Evolutionary conservation across 2,113 vertebrate genomes (phyloP), one percentile per base, ranked within the genome.

Genomic region (Myxocyprinus asiaticus): DNA sequence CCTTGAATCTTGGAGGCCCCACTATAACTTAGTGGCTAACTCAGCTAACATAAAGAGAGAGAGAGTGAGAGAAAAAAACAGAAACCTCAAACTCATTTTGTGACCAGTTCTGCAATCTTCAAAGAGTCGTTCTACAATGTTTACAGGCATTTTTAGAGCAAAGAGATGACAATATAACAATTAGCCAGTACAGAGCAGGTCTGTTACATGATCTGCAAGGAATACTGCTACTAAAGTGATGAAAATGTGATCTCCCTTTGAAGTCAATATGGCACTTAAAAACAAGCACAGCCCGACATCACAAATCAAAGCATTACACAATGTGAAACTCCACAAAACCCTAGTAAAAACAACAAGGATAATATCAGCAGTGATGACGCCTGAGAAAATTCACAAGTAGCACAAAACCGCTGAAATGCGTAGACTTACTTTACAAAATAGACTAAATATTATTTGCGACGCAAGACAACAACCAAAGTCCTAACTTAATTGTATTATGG

Each of bases 261-360:
- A 84, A 78, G 70, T 81, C 58, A 78, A 78, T 77, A 75, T 22
- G 61, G 69, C 61, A 78, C 47, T 76, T 76, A 66, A 15, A 83
- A 69, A 58, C 66, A 64, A 22, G 61, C 76, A 22, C 65, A 71
- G 56, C 48, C 74, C 9, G 15, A 65, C 44, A 14, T 59, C 50
- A 70, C 73, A 77, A 70, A 67, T 47, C 62, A 67, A 59, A 62
- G 67, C 56, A 15, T 50, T 81, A 83, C 45, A 80, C 43, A 67
- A 67, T 72, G 10, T 77, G 53, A 80, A 76, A 80, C 59, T 47
- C 42, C 55, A 56, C 12, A 45, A 42, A 42, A 4, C 15, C 11
- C 15, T n/a, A 48, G 62, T 7, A 56, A 56, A 64, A 79, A 69
- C 12, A 74, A 50, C 62, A 50, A 5, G 42, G 53, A 59, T 33